Conservation (phyloP, 2,888 invertebrate genomes). For the Dexiosoma caninum region DNA sequence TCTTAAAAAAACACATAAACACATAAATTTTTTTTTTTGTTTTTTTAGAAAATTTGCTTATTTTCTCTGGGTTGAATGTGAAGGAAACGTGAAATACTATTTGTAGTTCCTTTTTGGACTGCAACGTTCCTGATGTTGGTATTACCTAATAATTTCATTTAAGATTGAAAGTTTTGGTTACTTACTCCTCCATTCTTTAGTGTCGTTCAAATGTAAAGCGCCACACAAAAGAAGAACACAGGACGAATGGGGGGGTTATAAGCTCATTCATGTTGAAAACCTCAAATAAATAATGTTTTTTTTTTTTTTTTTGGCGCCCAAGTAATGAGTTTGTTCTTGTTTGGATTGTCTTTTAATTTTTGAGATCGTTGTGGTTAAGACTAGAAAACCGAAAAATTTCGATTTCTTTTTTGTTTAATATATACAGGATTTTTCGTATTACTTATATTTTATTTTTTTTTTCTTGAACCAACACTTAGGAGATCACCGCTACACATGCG, state of each 20-base stretch:
- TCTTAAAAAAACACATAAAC: no score
- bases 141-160: neutral
- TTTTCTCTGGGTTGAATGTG: neutral
- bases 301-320: slow-evolving; percentile 39
- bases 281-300: neutral
- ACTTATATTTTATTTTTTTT: no score
- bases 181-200: neutral
- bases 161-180: neutral
- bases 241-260: neutral
- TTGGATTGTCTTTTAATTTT: neutral
- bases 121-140: neutral
- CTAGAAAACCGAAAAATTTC: neutral
- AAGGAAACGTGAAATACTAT: neutral
- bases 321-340: slow-evolving; percentile 20
- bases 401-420: no score
- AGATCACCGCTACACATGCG: no score
- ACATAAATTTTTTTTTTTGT: neutral
- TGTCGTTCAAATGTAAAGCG: slow-evolving; percentile 4
- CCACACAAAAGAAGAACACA: neutral
- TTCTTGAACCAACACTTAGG: no score
- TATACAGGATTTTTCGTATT: no score
- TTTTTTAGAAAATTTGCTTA: slow-evolving; percentile 2
- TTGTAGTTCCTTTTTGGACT: neutral
- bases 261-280: neutral
- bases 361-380: neutral